These are phyloP conservation scores for Teleogryllus oceanicus DNA, from an alignment of 2,888 invertebrate species.

Conservation along the genomic window DNA sequence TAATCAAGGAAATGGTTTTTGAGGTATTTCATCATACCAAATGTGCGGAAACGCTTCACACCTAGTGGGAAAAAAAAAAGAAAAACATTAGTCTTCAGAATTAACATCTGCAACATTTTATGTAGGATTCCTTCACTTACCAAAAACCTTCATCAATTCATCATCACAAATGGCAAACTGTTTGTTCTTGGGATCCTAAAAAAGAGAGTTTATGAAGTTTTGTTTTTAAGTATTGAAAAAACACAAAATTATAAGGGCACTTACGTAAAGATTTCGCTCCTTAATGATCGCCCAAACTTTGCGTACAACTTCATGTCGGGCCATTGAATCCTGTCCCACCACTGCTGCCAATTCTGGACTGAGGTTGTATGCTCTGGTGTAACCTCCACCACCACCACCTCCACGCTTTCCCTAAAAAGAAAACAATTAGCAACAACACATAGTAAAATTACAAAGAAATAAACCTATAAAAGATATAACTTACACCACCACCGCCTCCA, in stretches of 20 bases:
- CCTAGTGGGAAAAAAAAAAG: slow-evolving; percentile 44
- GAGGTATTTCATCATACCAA: slow-evolving; percentile 96
- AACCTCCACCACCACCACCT: slow-evolving; percentile 64
- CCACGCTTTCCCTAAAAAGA: slow-evolving; percentile 28
- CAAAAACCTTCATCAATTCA: slow-evolving; percentile 82
- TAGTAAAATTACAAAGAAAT: slow-evolving; percentile 21
- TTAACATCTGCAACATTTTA: background rate
- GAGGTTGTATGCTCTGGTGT: slow-evolving; percentile 78
- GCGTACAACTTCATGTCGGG: slow-evolving; percentile 86
- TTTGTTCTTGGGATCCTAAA: slow-evolving; percentile 85
- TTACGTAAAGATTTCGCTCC: slow-evolving; percentile 74
- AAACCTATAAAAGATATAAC: slow-evolving; percentile 19
- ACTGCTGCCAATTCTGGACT: slow-evolving; percentile 81
- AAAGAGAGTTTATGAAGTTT: slow-evolving; percentile 34
- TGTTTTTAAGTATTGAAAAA: background rate
- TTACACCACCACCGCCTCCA: slow-evolving; percentile 38
- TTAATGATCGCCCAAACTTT: slow-evolving; percentile 88
- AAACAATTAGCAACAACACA: slow-evolving; percentile 23
- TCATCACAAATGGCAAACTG: slow-evolving; percentile 94
- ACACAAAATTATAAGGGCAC: slow-evolving; percentile 39
- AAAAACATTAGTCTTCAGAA: slow-evolving; percentile 26
- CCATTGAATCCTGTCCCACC: slow-evolving; percentile 78
- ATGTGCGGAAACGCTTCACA: slow-evolving; percentile 86
- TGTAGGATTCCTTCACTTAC: slow-evolving; percentile 47
- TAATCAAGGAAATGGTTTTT: slow-evolving; percentile 74